Conservation (phyloP, 2,797 vertebrate genomes). For the Notoglanidium macrostoma region DNA sequence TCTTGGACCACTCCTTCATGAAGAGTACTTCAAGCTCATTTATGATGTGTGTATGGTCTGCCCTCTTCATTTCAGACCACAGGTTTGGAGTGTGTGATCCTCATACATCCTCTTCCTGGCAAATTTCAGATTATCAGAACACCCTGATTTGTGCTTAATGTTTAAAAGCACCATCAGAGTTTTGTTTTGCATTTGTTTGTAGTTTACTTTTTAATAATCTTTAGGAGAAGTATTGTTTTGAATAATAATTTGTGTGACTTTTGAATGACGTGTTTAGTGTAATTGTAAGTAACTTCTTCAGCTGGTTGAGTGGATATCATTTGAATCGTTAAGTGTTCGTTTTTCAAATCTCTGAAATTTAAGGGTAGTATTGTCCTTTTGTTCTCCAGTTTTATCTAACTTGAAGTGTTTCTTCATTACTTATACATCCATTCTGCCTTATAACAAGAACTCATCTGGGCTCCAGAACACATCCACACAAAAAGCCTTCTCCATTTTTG, state of each 20-base stretch:
- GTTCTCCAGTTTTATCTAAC: not conserved
- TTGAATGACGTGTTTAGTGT: not conserved
- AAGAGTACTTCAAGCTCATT: not conserved
- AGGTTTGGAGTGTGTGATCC: not conserved
- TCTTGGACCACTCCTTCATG: not conserved
- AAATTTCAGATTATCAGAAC: not conserved
- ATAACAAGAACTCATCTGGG: not conserved
- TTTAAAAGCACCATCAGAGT: not conserved
- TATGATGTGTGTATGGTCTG: not conserved
- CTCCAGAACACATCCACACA: not conserved
- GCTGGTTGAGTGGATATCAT: not conserved
- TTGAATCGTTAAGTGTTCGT: not conserved
- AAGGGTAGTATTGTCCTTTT: not conserved
- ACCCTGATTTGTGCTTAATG: not conserved
- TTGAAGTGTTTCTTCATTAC: not conserved
- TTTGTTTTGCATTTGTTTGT: not conserved
- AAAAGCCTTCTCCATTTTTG: not conserved
- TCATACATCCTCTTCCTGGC: not conserved
- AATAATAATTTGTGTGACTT: not conserved
- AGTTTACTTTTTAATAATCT: not conserved
- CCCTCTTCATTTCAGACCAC: not conserved
- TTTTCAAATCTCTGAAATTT: not conserved
- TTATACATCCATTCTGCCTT: not conserved
- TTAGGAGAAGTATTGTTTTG: not conserved
- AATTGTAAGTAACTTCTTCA: not conserved